phyloP scores from a whole-genome alignment of 2,797 vertebrate genomes.

The Spondyliosoma cantharus region DNA sequence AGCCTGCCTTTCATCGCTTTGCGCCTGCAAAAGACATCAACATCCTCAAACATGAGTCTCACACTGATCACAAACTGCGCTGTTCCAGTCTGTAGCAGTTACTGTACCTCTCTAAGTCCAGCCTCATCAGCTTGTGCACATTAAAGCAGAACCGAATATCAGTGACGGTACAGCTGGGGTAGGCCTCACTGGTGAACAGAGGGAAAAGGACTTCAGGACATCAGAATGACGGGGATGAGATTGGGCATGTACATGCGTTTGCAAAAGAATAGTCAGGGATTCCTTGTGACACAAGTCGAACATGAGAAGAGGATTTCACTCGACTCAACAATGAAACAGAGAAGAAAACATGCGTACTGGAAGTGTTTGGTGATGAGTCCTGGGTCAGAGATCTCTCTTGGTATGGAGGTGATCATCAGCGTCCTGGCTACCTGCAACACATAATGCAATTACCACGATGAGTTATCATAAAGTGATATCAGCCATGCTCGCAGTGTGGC shows the following conservation, averaged over 20 bases:
- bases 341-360: constrained; percentile 85
- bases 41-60: constrained; percentile 17
- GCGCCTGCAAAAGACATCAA: constrained; percentile 82
- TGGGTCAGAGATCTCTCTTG: constrained; percentile 93
- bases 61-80: neutral
- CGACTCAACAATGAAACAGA: constrained; percentile 30
- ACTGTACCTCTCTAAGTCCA: constrained; percentile 92
- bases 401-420: constrained; percentile 93
- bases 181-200: constrained; percentile 89
- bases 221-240: constrained; percentile 1
- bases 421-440: constrained; percentile 89
- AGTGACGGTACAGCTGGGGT: constrained; percentile 94
- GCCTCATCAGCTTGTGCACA: constrained; percentile 90
- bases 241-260: neutral
- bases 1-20: constrained; percentile 97
- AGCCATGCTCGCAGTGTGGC: too few relatives aligned
- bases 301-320: constrained; percentile 19
- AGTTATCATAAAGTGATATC: neutral
- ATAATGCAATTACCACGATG: constrained; percentile 12
- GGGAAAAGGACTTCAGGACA: constrained; percentile 7
- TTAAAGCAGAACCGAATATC: constrained; percentile 96
- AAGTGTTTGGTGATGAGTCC: constrained; percentile 96
- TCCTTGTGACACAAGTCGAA: constrained; percentile 1
- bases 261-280: neutral
- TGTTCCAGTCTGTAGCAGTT: neutral